Conservation (phyloP, 2,113 vertebrate genomes). For the Peromyscus maniculatus region DNA sequence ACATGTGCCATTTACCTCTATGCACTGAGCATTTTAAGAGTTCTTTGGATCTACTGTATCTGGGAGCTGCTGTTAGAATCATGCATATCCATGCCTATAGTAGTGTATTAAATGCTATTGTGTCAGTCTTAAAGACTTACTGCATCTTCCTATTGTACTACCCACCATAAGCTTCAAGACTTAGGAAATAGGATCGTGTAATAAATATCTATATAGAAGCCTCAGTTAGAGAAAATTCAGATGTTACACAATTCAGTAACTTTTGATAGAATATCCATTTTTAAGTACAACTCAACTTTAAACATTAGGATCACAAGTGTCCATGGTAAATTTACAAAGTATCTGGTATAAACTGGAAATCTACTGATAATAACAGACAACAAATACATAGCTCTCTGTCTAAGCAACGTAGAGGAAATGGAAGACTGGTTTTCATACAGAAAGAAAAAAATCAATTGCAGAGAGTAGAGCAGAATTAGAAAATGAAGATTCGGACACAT, state of each 20-base stretch:
- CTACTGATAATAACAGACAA: neutral
- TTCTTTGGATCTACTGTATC: neutral
- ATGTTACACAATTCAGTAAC: neutral
- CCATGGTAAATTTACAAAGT: neutral
- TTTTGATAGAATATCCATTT: constrained; percentile 4
- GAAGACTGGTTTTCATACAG: neutral
- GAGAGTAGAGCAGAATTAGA: neutral
- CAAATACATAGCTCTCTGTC: neutral
- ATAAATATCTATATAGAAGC: neutral
- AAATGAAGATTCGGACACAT: neutral
- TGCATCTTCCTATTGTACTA: neutral
- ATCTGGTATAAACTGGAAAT: neutral
- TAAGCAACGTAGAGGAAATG: neutral
- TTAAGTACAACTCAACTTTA: neutral
- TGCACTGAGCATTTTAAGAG: constrained; percentile 4
- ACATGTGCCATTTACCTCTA: neutral
- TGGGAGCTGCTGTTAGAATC: neutral
- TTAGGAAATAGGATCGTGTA: neutral
- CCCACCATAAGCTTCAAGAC: neutral
- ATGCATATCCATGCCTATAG: neutral
- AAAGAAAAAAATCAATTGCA: neutral
- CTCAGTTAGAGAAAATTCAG: neutral
- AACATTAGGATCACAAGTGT: neutral
- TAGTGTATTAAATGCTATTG: neutral
- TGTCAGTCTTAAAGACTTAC: neutral